These are phyloP conservation scores for Deilephila porcellus DNA, from an alignment of 2,888 invertebrate species.

Conservation along the genomic window DNA sequence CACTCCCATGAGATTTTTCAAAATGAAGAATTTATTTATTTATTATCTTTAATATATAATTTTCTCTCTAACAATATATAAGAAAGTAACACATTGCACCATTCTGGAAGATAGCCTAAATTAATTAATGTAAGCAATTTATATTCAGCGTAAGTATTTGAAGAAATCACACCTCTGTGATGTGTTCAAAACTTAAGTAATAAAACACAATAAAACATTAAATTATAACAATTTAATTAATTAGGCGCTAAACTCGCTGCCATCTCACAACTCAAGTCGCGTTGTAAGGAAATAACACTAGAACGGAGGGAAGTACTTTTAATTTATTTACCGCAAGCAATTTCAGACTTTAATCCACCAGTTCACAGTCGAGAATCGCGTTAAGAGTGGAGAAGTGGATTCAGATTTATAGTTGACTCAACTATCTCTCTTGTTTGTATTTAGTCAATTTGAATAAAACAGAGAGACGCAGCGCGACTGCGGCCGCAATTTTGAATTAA, in stretches of 20 bases:
- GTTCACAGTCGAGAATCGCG: constrained; percentile 44
- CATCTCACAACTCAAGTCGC: constrained; percentile 44
- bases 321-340: constrained; percentile 56
- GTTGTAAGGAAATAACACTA: constrained; percentile 61
- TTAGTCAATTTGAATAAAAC: constrained; percentile 66
- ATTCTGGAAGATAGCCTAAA: too few relatives aligned
- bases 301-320: constrained; percentile 60
- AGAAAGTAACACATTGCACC: neutral
- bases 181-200: constrained; percentile 10
- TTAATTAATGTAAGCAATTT: neutral
- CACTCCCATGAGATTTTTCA: too few relatives aligned
- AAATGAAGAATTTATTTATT: too few relatives aligned
- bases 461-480: constrained; percentile 43
- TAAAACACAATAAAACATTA: constrained; percentile 22
- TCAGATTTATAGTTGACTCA: constrained; percentile 66
- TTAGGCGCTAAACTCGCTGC: constrained; percentile 33
- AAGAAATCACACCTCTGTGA: neutral
- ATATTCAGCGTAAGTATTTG: neutral
- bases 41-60: too few relatives aligned
- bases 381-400: constrained; percentile 44
- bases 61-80: too few relatives aligned
- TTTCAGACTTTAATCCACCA: constrained; percentile 51
- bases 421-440: constrained; percentile 67
- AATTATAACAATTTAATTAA: constrained; percentile 27
- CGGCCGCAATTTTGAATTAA: constrained; percentile 39